Base-by-base conservation (phyloP, 2,888 invertebrate species). In the Calameuta filiformis region DNA sequence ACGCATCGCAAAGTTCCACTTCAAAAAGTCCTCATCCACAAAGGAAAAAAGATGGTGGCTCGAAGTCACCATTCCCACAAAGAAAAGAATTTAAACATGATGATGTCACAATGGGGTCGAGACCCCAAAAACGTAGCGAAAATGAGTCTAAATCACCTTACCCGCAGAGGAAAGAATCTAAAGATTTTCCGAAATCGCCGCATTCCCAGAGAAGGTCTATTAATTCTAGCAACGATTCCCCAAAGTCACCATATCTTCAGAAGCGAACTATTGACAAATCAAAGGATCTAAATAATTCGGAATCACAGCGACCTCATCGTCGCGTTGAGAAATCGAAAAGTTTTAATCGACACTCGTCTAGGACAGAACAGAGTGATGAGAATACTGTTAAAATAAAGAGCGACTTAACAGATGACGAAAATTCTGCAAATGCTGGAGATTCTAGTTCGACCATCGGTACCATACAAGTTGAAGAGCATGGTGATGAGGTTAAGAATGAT, bases 1-100 rank as follows among this genome's bases (percentile, higher is more conserved):
- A 82, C 73, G 74, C 78, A 56, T 83, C 85, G 35, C 87, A 86
- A 76, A 77, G 74, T 33, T 56, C 75, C 23, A 73, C 84, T n/a
- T 80, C 87, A 12, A 89, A 87, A 73, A 87, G 84, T 82, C 85
- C 85, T 74, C 86, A 84, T 37, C 80, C 84, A 2, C 84, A 85
- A 23, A 84, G 84, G 11, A 87, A 85, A 69, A 85, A 84, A 31
- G 88, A 89, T 1, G 80, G 76, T 35, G 83, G 82, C 12, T 76
- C 78, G 0, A 88, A 88, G 74, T 86, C 83, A 73, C 82, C 82
- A 15, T 76, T 73, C 34, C 68, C 73, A 15, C 73, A 68, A 33
- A 76, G 40, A 37, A 79, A 69, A 74, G 79, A 79, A 31, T 77
- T 69, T 35, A 76, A 79, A 68, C 33, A 79, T 37, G 79, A 79